A percentile compares a stretch with the other conserved stretches of the same genome.
Conservation (phyloP, 2,888 invertebrate genomes). For the Tipula vernalis region DNA sequence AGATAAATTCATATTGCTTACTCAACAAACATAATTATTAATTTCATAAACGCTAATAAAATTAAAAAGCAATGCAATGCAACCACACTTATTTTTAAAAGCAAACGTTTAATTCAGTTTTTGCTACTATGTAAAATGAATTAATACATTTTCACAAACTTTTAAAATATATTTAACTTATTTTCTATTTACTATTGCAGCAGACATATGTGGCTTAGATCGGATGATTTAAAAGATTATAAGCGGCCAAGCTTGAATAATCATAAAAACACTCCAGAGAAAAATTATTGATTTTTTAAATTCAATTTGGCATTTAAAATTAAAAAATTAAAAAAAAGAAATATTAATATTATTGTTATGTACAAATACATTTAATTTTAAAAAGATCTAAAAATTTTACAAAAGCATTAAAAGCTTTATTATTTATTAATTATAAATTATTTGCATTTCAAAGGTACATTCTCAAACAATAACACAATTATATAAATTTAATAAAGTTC, state of each 20-base stretch:
- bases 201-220: slow-evolving; percentile 6
- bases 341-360: background rate
- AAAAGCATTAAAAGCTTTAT: background rate
- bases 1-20: background rate
- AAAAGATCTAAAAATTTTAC: background rate
- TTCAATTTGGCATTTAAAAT: background rate
- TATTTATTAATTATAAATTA: background rate
- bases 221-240: slow-evolving; percentile 6
- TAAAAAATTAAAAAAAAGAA: background rate
- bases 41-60: background rate
- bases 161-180: background rate
- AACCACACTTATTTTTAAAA: background rate
- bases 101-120: background rate
- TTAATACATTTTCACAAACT: background rate
- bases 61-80: background rate
- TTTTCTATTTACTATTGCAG: background rate
- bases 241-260: background rate
- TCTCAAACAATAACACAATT: background rate
- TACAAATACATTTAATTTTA: background rate
- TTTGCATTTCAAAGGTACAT: background rate
- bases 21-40: background rate
- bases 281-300: background rate
- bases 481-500: background rate
- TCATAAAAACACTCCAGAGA: background rate
- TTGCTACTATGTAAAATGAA: background rate